Evolutionary conservation across 2,113 vertebrate species (phyloP), one percentile per base, ranked within the genome.

Genomic region (Electrona antarctica): DNA sequence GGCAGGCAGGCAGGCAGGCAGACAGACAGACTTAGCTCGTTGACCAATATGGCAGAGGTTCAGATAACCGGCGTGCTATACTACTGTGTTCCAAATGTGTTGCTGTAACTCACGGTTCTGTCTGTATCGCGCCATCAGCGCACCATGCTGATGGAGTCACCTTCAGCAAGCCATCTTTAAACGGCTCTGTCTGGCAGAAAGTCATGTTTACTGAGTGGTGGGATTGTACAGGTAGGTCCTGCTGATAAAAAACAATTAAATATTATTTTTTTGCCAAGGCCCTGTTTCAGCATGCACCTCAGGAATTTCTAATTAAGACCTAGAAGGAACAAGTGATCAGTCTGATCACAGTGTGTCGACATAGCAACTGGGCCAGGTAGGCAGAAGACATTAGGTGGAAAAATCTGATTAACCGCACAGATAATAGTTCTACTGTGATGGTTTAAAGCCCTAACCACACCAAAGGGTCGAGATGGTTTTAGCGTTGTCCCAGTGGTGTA

Each of bases 291-390:
- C 79, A 65, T 76, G 78, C 61, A 71, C 69, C 69, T 68, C 69
- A 67, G 49, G 29, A 81, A 85, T 54, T 86, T 88, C 76, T 88
- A 91, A 91, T 91, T 91, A 89, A 89, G 81, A 87, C 82, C 76
- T 81, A 85, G 67, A 84, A 84, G 58, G 68, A 79, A 78, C 82
- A 68, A 81, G 88, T 77, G 83, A 86, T n/a, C n/a, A n/a, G n/a
- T n/a, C n/a, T n/a, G n/a, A n/a, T 85, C 78, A 84, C 83, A 76
- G 72, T 71, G 81, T 72, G 75, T 79, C 67, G 78, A 74, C 76
- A 73, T 33, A 9, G 57, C 78, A 88, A 85, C 63, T 86, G 73
- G 81, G 78, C 71, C 87, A 84, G 76, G 63, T 56, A 65, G 47
- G 41, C 74, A 67, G 58, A 68, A 60, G 74, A 77, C 78, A 85